phyloP scores from a whole-genome alignment of 2,113 vertebrate species.

The Indicator indicator region DNA sequence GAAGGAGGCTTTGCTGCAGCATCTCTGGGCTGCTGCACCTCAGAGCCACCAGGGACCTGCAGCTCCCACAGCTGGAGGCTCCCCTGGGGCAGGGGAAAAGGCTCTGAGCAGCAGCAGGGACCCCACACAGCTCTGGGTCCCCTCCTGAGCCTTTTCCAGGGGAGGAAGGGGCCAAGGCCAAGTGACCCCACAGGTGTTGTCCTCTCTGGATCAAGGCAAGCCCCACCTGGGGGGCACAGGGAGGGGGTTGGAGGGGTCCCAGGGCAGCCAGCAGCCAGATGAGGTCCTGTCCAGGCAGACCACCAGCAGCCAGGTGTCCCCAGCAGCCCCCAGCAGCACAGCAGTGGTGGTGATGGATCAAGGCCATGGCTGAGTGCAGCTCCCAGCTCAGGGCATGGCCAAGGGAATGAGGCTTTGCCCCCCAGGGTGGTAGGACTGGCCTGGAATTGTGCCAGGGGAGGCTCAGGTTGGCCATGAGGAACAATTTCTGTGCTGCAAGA shows the following conservation, averaged over 20 bases:
- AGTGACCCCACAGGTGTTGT: accelerated
- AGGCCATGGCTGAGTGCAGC: neutral
- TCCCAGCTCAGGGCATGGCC: neutral
- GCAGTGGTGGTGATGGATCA: too few relatives aligned
- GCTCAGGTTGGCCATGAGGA: too few relatives aligned
- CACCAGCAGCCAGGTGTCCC: too few relatives aligned
- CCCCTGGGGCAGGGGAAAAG: accelerated
- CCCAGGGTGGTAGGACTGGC: neutral
- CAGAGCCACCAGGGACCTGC: accelerated
- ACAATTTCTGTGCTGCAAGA: too few relatives aligned
- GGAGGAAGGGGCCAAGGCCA: neutral
- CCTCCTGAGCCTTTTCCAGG: neutral
- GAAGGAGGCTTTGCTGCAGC: neutral
- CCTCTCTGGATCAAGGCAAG: accelerated
- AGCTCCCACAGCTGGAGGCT: neutral
- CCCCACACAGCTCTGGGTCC: neutral
- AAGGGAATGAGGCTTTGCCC: neutral
- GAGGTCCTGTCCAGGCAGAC: too few relatives aligned
- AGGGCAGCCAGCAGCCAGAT: neutral
- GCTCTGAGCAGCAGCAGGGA: neutral
- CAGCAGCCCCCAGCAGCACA: neutral
- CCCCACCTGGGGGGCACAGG: neutral
- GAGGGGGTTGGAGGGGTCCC: neutral
- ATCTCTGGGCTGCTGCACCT: neutral
- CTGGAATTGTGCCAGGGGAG: too few relatives aligned